A percentile compares a stretch with the other conserved stretches of the same genome.
These are phyloP conservation scores for Tachyglossus aculeatus DNA, from an alignment of 2,797 vertebrate genomes.

Conservation along the genomic window DNA sequence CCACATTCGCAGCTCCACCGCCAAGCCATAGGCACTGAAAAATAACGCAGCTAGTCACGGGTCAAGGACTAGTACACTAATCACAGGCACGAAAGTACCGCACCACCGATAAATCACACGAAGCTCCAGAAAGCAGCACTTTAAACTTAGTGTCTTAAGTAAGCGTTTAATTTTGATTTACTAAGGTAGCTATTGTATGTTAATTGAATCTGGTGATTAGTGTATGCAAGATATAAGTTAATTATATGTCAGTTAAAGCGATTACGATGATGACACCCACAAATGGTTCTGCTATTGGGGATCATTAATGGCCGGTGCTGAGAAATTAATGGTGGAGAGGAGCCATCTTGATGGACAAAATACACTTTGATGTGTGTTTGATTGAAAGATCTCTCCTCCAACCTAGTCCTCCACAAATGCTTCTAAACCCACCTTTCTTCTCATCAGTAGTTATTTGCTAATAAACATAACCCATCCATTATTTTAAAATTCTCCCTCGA, in stretches of 20 bases:
- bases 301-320: constrained; percentile 33
- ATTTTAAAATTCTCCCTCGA: too few relatives aligned
- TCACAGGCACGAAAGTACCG: constrained; percentile 16
- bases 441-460: too few relatives aligned
- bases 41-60: not conserved
- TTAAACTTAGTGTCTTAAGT: constrained; percentile 46
- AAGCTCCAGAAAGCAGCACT: constrained; percentile 48
- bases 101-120: constrained; percentile 53
- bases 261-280: constrained; percentile 40
- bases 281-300: constrained; percentile 41
- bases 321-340: constrained; percentile 3
- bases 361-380: not conserved
- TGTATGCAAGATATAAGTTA: constrained; percentile 55
- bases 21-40: too few relatives aligned
- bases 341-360: constrained; percentile 17
- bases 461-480: too few relatives aligned
- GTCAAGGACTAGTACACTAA: not conserved
- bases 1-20: too few relatives aligned
- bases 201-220: constrained; percentile 57
- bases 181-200: constrained; percentile 56
- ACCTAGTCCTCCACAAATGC: not conserved
- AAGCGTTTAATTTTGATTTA: constrained; percentile 71
- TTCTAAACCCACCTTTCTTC: not conserved
- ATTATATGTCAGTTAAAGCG: constrained; percentile 56
- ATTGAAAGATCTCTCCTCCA: not conserved